These are phyloP conservation scores for Nicator chloris DNA, from an alignment of 2,113 vertebrate species.

Conservation along the genomic window DNA sequence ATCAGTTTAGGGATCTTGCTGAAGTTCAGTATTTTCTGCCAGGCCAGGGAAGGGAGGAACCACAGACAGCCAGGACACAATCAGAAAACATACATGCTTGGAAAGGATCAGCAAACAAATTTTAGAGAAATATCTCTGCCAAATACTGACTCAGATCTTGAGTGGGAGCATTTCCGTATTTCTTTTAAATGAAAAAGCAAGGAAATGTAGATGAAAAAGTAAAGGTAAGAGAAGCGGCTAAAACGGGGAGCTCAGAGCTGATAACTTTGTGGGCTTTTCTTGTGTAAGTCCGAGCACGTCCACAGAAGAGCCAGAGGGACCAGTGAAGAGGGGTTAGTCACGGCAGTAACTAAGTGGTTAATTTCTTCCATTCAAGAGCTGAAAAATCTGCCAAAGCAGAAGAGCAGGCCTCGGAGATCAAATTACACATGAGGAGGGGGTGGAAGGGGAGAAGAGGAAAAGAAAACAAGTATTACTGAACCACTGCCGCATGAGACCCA, in stretches of 20 bases:
- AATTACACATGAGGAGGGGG: slow-evolving; percentile 72
- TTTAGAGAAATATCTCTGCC: neutral
- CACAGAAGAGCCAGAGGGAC: neutral
- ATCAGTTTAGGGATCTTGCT: neutral
- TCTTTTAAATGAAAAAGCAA: neutral
- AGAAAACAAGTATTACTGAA: slow-evolving; percentile 65
- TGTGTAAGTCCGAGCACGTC: neutral
- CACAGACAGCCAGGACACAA: neutral
- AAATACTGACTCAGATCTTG: slow-evolving; percentile 40
- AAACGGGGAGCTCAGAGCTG: neutral
- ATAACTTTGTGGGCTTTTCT: neutral
- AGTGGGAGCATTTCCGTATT: neutral
- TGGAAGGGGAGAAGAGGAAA: slow-evolving; percentile 57
- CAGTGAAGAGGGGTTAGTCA: neutral
- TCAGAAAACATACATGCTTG: neutral
- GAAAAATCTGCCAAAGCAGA: slow-evolving; percentile 69
- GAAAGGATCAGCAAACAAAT: neutral
- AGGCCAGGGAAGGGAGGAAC: neutral
- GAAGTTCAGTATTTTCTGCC: neutral
- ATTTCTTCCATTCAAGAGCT: slow-evolving; percentile 55
- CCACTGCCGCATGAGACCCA: slow-evolving; percentile 26
- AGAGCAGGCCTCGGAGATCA: slow-evolving; percentile 71
- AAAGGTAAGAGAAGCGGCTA: neutral
- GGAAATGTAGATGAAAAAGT: neutral
- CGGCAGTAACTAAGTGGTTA: slow-evolving; percentile 66